These are phyloP conservation scores for Agelastica alni DNA, from an alignment of 2,888 invertebrate species.

Conservation along the genomic window DNA sequence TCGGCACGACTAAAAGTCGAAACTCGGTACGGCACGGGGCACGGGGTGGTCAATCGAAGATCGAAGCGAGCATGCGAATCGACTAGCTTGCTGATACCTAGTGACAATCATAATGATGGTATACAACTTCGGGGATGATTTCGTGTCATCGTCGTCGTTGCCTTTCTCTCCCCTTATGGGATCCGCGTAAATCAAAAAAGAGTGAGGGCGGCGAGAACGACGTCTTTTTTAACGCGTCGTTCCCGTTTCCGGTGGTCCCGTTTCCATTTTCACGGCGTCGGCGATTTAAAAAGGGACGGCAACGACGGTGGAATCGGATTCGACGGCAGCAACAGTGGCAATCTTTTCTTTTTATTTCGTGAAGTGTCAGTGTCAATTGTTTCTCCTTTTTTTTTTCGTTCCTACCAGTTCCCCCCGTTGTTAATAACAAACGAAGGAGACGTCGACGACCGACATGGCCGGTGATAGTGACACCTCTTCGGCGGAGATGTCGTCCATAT, in stretches of 20 bases:
- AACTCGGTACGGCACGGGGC: conserved; percentile 44
- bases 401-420: neutral
- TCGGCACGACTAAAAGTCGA: conserved; percentile 45
- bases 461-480: conserved; percentile 41
- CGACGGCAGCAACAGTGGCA: neutral
- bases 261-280: conserved; percentile 9
- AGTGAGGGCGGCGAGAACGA: conserved; percentile 13
- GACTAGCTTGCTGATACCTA: conserved; percentile 33
- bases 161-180: conserved; percentile 20
- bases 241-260: conserved; percentile 10
- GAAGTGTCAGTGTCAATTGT: conserved; percentile 24
- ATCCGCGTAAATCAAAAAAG: conserved; percentile 3
- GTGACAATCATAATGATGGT: conserved; percentile 39
- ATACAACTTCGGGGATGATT: conserved; percentile 36
- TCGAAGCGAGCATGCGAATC: conserved; percentile 48
- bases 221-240: conserved; percentile 16
- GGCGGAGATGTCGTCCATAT: conserved; percentile 43
- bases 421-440: conserved; percentile 22
- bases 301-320: conserved; percentile 4
- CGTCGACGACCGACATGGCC: conserved; percentile 29
- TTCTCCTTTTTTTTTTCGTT: neutral
- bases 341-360: conserved; percentile 7
- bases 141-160: conserved; percentile 31
- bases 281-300: conserved; percentile 38
- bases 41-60: conserved; percentile 45